Evolutionary conservation across 1,140 invertebrate species (phyloP).

Genomic region (Macrobrachium rosenbergii): DNA sequence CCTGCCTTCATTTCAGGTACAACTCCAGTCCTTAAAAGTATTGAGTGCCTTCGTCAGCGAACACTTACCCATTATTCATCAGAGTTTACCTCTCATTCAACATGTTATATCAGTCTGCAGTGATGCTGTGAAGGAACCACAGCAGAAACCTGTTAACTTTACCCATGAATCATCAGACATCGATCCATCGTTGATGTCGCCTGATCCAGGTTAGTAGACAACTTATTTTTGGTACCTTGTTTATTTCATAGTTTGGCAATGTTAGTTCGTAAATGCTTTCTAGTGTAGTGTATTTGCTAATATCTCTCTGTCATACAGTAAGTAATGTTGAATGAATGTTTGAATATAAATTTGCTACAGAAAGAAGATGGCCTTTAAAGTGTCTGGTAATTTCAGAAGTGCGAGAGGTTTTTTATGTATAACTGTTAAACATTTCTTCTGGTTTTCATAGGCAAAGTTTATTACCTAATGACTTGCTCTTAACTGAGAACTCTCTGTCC

Average conservation of each 20-base stretch:
- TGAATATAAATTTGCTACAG: too few species aligned
- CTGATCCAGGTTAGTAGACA: slow-evolving; percentile 46
- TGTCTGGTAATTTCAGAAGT: too few species aligned
- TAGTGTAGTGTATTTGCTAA: too few species aligned
- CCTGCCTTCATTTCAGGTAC: slow-evolving; percentile 34
- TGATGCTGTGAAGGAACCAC: slow-evolving; percentile 25
- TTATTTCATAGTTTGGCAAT: background rate
- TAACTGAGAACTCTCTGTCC: too few species aligned
- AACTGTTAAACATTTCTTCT: too few species aligned
- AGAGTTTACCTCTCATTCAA: slow-evolving; percentile 50
- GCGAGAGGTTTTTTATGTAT: too few species aligned
- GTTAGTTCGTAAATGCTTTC: background rate
- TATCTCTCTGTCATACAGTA: too few species aligned
- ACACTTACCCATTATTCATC: slow-evolving; percentile 57
- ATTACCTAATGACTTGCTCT: too few species aligned
- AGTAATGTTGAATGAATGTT: too few species aligned
- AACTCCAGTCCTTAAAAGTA: slow-evolving; percentile 60
- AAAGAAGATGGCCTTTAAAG: too few species aligned
- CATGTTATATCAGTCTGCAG: slow-evolving; percentile 55
- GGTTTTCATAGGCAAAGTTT: too few species aligned
- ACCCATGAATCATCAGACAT: background rate
- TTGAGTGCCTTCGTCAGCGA: slow-evolving; percentile 64
- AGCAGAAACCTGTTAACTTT: background rate
- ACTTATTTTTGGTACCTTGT: background rate
- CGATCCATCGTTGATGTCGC: slow-evolving; percentile 39